Evolutionary conservation across 2,888 invertebrate genomes (phyloP).

Genomic region (Dryomyza anilis): DNA sequence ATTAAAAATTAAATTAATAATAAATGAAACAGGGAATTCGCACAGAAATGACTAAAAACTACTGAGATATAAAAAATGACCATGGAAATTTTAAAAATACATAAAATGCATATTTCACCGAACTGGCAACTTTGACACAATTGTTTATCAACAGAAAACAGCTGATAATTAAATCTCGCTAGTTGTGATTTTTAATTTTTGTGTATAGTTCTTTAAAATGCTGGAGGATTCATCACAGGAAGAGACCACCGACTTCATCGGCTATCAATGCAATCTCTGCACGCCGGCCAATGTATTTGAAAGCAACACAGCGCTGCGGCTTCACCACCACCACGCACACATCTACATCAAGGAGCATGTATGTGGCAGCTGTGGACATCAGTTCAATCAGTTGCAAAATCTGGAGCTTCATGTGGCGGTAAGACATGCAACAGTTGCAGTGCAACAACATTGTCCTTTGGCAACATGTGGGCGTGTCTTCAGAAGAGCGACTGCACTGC

Average conservation of each 20-base stretch:
- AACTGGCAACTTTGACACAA: neutral
- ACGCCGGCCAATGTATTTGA: neutral
- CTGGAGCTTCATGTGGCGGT: slow-evolving; percentile 31
- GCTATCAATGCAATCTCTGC: neutral
- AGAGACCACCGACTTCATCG: neutral
- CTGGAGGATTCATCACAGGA: neutral
- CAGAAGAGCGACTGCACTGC: neutral
- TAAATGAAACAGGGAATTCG: too few relatives aligned
- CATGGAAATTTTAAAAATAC: too few relatives aligned
- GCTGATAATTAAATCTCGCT: neutral
- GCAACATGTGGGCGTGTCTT: neutral
- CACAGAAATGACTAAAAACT: too few relatives aligned
- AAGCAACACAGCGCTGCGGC: slow-evolving; percentile 22
- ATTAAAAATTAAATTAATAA: too few relatives aligned
- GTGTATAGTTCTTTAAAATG: neutral
- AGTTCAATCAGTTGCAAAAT: slow-evolving; percentile 33
- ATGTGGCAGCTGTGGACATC: slow-evolving; percentile 33
- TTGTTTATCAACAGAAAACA: neutral
- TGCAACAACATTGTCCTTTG: neutral
- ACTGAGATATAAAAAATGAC: too few relatives aligned
- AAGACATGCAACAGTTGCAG: neutral
- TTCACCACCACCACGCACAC: slow-evolving; percentile 32
- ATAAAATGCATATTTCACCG: neutral
- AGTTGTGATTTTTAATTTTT: neutral
- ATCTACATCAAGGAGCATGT: slow-evolving; percentile 32